These are phyloP conservation scores for Lithobius niger DNA, from an alignment of 1,140 invertebrate genomes.

Conservation along the genomic window DNA sequence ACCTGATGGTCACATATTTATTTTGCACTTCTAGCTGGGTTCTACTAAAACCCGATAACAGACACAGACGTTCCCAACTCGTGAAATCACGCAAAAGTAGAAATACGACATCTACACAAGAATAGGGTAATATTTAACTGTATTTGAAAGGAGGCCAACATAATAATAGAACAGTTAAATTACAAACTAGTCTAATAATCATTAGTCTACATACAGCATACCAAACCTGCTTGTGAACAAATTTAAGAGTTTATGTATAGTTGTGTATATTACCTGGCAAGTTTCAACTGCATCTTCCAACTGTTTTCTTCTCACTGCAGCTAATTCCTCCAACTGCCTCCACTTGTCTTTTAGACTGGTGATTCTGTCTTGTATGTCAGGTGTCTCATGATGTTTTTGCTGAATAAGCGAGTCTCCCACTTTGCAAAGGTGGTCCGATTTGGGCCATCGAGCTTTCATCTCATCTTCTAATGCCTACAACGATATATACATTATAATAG, in stretches of 20 bases:
- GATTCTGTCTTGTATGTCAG: conserved; percentile 63
- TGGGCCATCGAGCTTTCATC: conserved; percentile 65
- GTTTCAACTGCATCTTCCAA: conserved; percentile 88
- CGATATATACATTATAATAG: neutral
- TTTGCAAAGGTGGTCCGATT: conserved; percentile 60
- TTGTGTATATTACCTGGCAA: conserved; percentile 59
- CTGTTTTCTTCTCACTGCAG: conserved; percentile 64
- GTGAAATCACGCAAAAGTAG: no score
- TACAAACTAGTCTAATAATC: no score
- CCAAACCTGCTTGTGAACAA: conserved; percentile 21
- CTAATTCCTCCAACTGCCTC: conserved; percentile 69
- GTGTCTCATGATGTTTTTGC: conserved; percentile 58
- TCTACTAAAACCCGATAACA: no score
- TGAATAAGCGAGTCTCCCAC: conserved; percentile 57
- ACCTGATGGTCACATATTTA: no score
- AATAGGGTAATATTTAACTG: no score
- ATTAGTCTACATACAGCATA: no score
- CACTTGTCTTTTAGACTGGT: conserved; percentile 68
- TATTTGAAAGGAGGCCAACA: no score
- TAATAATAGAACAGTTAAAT: no score
- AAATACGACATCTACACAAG: no score
- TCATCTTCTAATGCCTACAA: conserved; percentile 64
- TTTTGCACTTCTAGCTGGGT: no score
- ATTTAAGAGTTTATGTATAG: no score
- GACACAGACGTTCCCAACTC: no score